A percentile compares a stretch with the other conserved stretches of the same genome.
Conservation (phyloP, 2,888 invertebrate genomes). For the Epistrophe grossulariae region DNA sequence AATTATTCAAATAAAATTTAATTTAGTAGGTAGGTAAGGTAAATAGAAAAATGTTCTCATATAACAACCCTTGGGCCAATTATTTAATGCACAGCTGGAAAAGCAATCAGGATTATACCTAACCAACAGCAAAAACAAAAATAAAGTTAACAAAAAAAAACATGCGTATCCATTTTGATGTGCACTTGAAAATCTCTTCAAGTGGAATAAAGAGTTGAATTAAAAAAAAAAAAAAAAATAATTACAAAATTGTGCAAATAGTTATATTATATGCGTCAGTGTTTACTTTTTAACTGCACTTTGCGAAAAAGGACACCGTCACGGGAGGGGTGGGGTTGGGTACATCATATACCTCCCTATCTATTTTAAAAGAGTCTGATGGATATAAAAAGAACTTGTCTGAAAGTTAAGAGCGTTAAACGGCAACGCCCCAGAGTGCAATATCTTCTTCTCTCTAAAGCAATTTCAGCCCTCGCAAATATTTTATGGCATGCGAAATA, state of each 20-base stretch:
- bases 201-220: constrained; percentile 57
- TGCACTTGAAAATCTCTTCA: constrained; percentile 57
- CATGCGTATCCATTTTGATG: constrained; percentile 13
- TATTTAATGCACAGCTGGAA: constrained; percentile 13
- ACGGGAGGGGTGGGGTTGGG: neutral
- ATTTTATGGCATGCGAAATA: constrained; percentile 3
- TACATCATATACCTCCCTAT: neutral
- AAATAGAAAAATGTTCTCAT: neutral
- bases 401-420: constrained; percentile 1
- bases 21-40: neutral
- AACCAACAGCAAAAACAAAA: neutral
- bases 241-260: constrained; percentile 54
- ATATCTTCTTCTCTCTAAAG: constrained; percentile 4
- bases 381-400: constrained; percentile 1
- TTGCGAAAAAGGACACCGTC: constrained; percentile 37
- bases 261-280: constrained; percentile 48
- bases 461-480: constrained; percentile 17
- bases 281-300: constrained; percentile 59
- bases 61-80: neutral
- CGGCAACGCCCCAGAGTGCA: constrained; percentile 29
- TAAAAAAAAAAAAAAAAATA: constrained; percentile 43
- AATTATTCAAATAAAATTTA: neutral
- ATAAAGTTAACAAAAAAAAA: neutral
- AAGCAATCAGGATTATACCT: neutral
- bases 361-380: neutral